Base-by-base conservation (phyloP, 92 coral and sea anemone species). In the Phenganax stokvisi region DNA sequence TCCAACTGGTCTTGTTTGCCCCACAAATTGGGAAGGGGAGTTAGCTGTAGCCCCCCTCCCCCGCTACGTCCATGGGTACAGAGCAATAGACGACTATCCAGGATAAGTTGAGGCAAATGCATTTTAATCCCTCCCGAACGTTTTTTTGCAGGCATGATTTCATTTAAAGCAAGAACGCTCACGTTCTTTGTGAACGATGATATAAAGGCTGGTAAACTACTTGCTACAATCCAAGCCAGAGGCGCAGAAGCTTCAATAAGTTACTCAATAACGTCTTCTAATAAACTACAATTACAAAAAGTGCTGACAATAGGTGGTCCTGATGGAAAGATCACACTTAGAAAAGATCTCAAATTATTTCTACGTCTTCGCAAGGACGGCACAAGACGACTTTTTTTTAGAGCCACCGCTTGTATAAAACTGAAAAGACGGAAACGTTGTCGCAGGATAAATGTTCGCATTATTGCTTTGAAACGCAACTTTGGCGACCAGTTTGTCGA, bases 111-210 rank as follows among this genome's bases (percentile, higher is more conserved):
- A 2, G 8, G 1, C 16, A 13, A n/a, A 13, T 59, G 65, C 65
- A 59, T 0, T 13, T 59, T 61, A 17, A 28, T 6, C 25, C 25
- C 25, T 7, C 15, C 15, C 25, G 6, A 28, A 17, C 20, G 16
- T 74, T 12, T 74, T 47, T 47, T 76, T 76, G 53, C 8, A 76
- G 81, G 81, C 57, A 17, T 15, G 67, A 76, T 59, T 28, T 76
- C 68, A 53, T 57, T 57, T 76, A 10, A 56, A 29, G 69, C 70
- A 51, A 59, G 47, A 58, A 76, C n/a, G 30, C 37, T 30, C 1
- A 57, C 70, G 10, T 57, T 20, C 16, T 57, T 76, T 52, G 29
- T 76, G 27, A 76, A 76, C 60, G 81, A 76, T 37, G 81, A 76
- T 59, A 59, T 76, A 9, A 59, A 54, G 13, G 69, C 52, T 29